Base-by-base conservation (phyloP, 2,113 vertebrate species). In the Spea multiplicata region DNA sequence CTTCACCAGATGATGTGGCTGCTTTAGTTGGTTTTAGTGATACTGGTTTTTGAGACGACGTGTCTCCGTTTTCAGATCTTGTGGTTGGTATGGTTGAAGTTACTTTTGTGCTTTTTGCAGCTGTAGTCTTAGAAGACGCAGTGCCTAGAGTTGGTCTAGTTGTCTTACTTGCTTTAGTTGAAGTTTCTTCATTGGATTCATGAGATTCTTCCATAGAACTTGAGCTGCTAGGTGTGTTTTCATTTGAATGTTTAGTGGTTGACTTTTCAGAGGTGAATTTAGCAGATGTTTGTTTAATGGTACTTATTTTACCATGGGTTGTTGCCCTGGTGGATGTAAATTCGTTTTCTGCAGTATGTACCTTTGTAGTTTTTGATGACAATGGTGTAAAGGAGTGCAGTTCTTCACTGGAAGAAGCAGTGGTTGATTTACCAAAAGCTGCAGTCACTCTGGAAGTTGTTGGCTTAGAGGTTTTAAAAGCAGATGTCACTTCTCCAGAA, bases 401-500 rank as follows among this genome's bases (percentile, higher is more conserved):
- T 66, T 66, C 64, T 66, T 66, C 4, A 44, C 30, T 30, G 30
- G 30, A 30, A 30, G 12, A 45, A 5, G 50, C 47, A 50, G 61
- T 50, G 66, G 65, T 67, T 4, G 53, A 6, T 76, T 55, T 13
- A 6, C 30, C 73, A 52, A 47, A 74, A 30, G 66, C 64, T 16
- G 64, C 55, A 10, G 74, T 17, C 30, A 46, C 46, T 48, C n/a
- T 61, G 16, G 71, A 61, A 44, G 17, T 30, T 8, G 69, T 71
- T 30, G 30, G 30, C 30, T 30, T 30, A 30, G 30, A 30, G 30
- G 61, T 44, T 44, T 48, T 74, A 59, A 14, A 45, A 5, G 50
- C 47, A 50, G 61, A 65, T 76, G 65, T 67, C 3, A 66, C 13
- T 76, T 55, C 30, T 5, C 30, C 73, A 52, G 61, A 74, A 30